Percentiles rank a stretch among this genome's conserved stretches.
phyloP scores from a whole-genome alignment of 2,113 vertebrate genomes.

The Leptosomus discolor region DNA sequence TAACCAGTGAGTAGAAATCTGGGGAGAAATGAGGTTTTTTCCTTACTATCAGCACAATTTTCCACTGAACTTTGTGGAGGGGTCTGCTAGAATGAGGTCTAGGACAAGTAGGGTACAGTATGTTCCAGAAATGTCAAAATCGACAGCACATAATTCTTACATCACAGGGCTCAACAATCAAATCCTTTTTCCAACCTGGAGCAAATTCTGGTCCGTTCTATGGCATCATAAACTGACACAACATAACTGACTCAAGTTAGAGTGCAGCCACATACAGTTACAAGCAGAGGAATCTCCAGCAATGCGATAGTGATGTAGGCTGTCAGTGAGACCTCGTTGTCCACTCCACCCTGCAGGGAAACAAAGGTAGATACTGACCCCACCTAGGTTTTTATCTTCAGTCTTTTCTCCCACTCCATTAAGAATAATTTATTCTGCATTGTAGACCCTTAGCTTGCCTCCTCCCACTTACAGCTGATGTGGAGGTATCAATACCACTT shows the following conservation, averaged over 20 bases:
- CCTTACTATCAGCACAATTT: neutral
- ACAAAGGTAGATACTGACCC: neutral
- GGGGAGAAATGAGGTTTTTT: rapidly evolving
- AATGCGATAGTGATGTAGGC: constrained; percentile 54
- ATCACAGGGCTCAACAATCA: neutral
- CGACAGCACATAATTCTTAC: neutral
- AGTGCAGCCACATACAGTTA: constrained; percentile 15
- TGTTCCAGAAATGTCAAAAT: neutral
- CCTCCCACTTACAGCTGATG: neutral
- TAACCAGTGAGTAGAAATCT: neutral
- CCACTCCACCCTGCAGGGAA: constrained; percentile 65
- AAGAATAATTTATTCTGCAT: neutral
- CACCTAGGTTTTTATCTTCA: neutral
- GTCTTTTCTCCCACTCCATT: neutral
- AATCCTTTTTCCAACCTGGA: neutral
- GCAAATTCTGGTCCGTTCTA: neutral
- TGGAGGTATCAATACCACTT: neutral
- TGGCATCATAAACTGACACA: too few species aligned
- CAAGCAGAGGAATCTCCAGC: constrained; percentile 50
- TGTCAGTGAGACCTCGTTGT: constrained; percentile 7
- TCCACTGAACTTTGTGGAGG: neutral
- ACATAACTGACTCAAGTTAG: neutral
- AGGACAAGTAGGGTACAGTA: rapidly evolving
- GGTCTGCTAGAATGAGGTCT: rapidly evolving
- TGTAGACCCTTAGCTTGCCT: neutral